Evolutionary conservation across 92 coral and sea anemone species (phyloP).

Genomic region (Zoanthus sansibaricus): DNA sequence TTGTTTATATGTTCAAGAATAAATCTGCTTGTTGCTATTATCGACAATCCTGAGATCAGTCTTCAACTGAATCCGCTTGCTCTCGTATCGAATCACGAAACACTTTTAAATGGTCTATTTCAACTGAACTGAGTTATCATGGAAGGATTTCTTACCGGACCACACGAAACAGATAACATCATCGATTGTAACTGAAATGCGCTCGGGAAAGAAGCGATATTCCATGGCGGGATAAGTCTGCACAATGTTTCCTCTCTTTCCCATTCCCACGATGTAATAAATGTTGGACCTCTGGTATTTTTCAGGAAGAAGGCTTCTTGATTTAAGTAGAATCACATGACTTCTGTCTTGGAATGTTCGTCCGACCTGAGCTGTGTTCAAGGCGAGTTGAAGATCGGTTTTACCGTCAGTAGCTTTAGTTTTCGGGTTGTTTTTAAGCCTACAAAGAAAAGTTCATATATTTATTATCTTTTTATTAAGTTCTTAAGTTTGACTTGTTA

Average conservation of each 20-base stretch:
- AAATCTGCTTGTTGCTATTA: too few relatives aligned
- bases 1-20: too few relatives aligned
- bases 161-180: constrained; percentile 58
- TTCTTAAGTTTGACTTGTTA: not conserved
- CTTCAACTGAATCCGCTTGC: constrained; percentile 7
- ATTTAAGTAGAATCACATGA: constrained; percentile 44
- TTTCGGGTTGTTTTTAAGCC: constrained; percentile 42
- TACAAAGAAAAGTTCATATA: constrained; percentile 33
- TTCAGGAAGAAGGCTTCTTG: constrained; percentile 22
- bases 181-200: constrained; percentile 42
- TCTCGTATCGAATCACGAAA: constrained; percentile 8
- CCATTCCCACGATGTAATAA: constrained; percentile 51
- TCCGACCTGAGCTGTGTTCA: constrained; percentile 55
- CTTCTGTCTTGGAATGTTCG: constrained; percentile 67
- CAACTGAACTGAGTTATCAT: constrained; percentile 11
- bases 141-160: constrained; percentile 49
- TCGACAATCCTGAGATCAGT: too few relatives aligned
- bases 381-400: constrained; percentile 52
- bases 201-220: constrained; percentile 60
- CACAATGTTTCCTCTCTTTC: constrained; percentile 64
- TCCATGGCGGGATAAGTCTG: constrained; percentile 68
- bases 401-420: constrained; percentile 44
- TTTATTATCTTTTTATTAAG: not conserved
- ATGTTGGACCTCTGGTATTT: constrained; percentile 11
- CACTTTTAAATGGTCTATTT: constrained; percentile 14